These are phyloP conservation scores for Polypterus bichir DNA, from an alignment of 2,113 vertebrate species.

Conservation along the genomic window DNA sequence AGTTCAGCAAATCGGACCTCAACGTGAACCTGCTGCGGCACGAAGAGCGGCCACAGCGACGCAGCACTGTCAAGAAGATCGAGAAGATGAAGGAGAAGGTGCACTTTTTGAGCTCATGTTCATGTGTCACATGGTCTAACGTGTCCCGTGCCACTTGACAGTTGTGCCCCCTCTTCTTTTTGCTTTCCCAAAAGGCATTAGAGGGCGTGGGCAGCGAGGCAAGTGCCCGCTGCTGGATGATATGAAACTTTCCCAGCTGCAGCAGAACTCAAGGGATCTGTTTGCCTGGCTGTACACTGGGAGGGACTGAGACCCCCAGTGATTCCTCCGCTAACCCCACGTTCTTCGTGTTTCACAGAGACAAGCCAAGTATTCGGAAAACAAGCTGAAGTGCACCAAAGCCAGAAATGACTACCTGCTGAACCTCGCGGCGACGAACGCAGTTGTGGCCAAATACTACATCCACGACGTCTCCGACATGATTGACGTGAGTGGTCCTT, in stretches of 20 bases:
- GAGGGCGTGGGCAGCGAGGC: slow-evolving; percentile 21
- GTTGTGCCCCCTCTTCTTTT: neutral
- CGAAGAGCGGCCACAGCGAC: slow-evolving; percentile 79
- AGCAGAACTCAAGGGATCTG: neutral
- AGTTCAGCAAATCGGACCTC: slow-evolving; percentile 81
- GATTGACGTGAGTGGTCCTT: slow-evolving; percentile 73
- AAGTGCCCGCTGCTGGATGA: slow-evolving; percentile 15
- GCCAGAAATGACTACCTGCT: slow-evolving; percentile 92
- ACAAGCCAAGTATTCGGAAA: slow-evolving; percentile 95
- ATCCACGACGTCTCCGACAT: slow-evolving; percentile 94
- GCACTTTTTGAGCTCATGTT: neutral
- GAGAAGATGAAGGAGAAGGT: slow-evolving; percentile 79
- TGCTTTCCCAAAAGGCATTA: slow-evolving; percentile 15
- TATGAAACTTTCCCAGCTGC: accelerated
- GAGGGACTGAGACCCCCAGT: neutral
- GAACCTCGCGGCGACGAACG: slow-evolving; percentile 85
- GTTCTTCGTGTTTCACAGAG: slow-evolving; percentile 44
- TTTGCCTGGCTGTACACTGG: slow-evolving; percentile 5
- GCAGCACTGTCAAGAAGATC: slow-evolving; percentile 91
- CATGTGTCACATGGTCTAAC: too few relatives aligned
- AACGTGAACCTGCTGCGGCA: slow-evolving; percentile 71
- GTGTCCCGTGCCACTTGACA: too few relatives aligned
- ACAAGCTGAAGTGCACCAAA: slow-evolving; percentile 96
- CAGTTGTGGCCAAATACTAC: slow-evolving; percentile 93
- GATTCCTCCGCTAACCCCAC: neutral